Percentiles rank a stretch among this genome's conserved stretches.
Evolutionary conservation across 2,797 vertebrate species (phyloP).

Genomic region (Sebastes itinus): DNA sequence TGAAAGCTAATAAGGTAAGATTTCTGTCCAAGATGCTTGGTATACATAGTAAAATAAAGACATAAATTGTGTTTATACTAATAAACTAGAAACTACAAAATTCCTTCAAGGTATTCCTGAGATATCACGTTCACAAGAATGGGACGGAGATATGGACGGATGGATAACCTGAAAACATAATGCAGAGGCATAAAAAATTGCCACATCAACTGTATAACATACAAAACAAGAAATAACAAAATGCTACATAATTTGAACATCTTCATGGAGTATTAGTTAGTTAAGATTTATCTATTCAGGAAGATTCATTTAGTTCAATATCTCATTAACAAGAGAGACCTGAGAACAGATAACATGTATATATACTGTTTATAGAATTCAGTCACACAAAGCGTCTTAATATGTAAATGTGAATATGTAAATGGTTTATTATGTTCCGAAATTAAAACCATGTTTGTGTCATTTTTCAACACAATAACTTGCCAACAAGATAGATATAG

Average conservation of each 20-base stretch:
- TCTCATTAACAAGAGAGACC: background rate
- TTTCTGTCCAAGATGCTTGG: background rate
- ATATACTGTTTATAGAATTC: background rate
- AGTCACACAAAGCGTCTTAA: background rate
- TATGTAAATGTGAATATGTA: background rate
- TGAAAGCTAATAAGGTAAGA: background rate
- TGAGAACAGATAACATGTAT: background rate
- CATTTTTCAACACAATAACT: background rate
- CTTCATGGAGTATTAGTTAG: background rate
- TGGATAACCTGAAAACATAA: no score
- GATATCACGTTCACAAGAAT: no score
- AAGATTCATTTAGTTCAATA: background rate
- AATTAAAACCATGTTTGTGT: background rate
- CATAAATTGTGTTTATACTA: background rate
- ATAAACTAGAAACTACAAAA: no score
- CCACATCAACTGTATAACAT: background rate
- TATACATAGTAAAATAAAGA: no score
- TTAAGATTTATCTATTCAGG: background rate
- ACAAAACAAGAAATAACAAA: background rate
- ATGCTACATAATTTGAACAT: background rate
- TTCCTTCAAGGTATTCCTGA: no score
- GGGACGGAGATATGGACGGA: no score
- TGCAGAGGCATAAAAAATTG: background rate
- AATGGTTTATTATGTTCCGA: background rate
- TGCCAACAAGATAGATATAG: background rate